A percentile compares a stretch with the other conserved stretches of the same genome.
Conservation (phyloP, 2,797 vertebrate species). For the Oreonectes daqikongensis region DNA sequence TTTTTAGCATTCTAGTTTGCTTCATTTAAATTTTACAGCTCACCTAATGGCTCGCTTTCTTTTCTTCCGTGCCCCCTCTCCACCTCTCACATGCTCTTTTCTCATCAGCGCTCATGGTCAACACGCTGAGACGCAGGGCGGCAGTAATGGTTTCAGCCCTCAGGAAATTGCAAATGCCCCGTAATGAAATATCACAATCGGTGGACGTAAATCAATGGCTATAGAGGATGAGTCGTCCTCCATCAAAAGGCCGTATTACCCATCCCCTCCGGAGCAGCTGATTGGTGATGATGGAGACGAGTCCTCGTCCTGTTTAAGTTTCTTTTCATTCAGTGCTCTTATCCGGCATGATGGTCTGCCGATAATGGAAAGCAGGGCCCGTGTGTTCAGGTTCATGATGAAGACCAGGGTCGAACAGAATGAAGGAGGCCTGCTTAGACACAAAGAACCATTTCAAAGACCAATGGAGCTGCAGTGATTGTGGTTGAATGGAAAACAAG, state of each 20-base stretch:
- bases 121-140: constrained; percentile 46
- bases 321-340: constrained; percentile 57
- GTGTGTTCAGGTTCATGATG: constrained; percentile 41
- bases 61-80: constrained; percentile 10
- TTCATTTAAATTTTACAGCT: constrained; percentile 48
- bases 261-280: constrained; percentile 49
- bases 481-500: constrained; percentile 45
- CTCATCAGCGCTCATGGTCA: constrained; percentile 53
- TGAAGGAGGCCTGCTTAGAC: constrained; percentile 26
- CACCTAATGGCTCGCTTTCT: neutral
- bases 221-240: constrained; percentile 53
- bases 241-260: constrained; percentile 52
- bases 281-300: constrained; percentile 52
- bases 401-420: constrained; percentile 45
- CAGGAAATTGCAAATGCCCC: constrained; percentile 58
- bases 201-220: constrained; percentile 57
- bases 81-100: constrained; percentile 28
- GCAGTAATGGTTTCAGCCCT: constrained; percentile 56
- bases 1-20: constrained; percentile 28
- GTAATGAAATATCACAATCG: constrained; percentile 59
- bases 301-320: constrained; percentile 60
- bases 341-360: constrained; percentile 45
- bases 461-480: constrained; percentile 23
- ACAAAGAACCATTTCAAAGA: constrained; percentile 44
- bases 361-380: constrained; percentile 49